A percentile compares a stretch with the other conserved stretches of the same genome.
These are phyloP conservation scores for Drosophila albomicans DNA, from an alignment of 1,140 invertebrate genomes.

Conservation along the genomic window DNA sequence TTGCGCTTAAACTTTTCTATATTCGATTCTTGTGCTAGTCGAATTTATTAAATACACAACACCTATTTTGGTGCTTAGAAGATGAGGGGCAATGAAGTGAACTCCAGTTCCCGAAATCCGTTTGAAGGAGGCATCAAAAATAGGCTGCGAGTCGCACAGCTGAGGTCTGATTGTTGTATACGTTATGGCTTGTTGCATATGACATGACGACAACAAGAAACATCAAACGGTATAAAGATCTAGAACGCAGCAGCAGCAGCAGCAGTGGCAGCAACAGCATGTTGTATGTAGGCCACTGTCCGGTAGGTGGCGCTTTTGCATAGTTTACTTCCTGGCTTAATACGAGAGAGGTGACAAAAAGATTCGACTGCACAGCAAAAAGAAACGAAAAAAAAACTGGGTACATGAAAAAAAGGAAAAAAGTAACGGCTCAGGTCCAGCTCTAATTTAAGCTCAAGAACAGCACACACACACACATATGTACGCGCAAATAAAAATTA, in stretches of 20 bases:
- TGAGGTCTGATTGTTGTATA: constrained; percentile 11
- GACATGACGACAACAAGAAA: constrained; percentile 24
- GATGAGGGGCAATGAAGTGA: no score
- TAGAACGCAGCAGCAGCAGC: constrained; percentile 21
- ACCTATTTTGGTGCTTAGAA: no score
- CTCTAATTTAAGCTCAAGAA: constrained; percentile 44
- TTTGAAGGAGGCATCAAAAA: constrained; percentile 27
- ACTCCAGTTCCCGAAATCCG: background rate
- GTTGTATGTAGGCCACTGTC: constrained; percentile 8
- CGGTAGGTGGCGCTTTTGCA: constrained; percentile 34
- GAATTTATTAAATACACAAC: no score
- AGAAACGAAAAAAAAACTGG: constrained; percentile 39
- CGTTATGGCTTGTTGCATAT: constrained; percentile 7
- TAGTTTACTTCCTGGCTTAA: background rate
- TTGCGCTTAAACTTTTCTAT: no score
- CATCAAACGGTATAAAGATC: constrained; percentile 28
- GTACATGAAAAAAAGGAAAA: constrained; percentile 36
- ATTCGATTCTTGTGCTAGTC: no score
- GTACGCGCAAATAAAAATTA: constrained; percentile 62
- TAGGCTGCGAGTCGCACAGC: constrained; percentile 16
- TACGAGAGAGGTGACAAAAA: constrained; percentile 2
- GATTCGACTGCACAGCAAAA: background rate
- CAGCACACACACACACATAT: constrained; percentile 17
- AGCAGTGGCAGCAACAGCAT: background rate
- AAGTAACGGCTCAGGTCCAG: constrained; percentile 32